These are phyloP conservation scores for Tinamus major DNA, from an alignment of 2,797 vertebrate species.

Conservation along the genomic window DNA sequence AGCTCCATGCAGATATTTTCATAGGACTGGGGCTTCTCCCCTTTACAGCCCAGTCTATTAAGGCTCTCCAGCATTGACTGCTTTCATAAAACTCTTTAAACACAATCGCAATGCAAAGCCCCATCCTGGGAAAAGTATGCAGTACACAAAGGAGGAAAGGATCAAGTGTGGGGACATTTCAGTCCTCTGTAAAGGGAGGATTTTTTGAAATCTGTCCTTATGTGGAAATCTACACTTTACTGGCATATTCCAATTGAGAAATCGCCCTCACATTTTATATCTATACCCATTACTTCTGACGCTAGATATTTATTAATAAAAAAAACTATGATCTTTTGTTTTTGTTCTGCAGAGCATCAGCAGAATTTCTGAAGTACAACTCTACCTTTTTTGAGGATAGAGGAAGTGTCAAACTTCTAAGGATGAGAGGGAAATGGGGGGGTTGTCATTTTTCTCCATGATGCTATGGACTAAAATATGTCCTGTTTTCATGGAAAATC, in stretches of 20 bases:
- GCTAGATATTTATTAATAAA: not conserved
- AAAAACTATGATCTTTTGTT: not conserved
- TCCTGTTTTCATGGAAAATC: not conserved
- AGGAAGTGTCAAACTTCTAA: not conserved
- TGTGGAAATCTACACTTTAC: not conserved
- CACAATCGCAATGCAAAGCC: not conserved
- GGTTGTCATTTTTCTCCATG: not conserved
- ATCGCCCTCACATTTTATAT: not conserved
- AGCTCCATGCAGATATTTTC: not conserved
- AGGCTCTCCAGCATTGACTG: not conserved
- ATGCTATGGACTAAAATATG: not conserved
- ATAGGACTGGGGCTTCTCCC: not conserved
- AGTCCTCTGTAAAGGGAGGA: not conserved
- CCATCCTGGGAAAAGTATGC: not conserved
- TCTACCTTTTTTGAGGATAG: not conserved
- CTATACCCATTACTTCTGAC: not conserved
- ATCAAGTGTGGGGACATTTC: not conserved
- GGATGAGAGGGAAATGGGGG: not conserved
- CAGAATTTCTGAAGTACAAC: not conserved
- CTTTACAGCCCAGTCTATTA: not conserved
- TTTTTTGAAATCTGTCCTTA: not conserved
- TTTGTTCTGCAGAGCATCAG: not conserved
- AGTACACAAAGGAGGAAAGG: not conserved
- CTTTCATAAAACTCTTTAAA: not conserved
- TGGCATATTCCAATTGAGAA: not conserved